Base-by-base conservation (phyloP, 37 sponge, comb jelly and placozoan species). In the Tethya wilhelma region DNA sequence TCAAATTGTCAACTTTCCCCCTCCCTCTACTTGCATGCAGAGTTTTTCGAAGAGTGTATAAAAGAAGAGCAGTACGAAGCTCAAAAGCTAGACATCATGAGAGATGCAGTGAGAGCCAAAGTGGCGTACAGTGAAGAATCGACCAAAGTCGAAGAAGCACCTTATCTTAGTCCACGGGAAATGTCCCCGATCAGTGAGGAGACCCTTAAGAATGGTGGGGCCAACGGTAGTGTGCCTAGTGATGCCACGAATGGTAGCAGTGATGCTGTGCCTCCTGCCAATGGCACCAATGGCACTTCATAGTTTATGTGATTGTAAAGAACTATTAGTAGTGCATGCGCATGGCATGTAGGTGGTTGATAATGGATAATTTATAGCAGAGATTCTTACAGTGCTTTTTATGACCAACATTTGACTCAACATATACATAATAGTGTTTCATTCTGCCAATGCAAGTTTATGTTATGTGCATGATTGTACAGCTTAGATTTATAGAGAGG, bases 41-140 rank as follows among this genome's bases (percentile, higher is more conserved):
- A 88, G 0, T 98, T 98, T 84, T 98, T 98, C 78, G 98, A 98
- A 56, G 98, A 95, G 19, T 90, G 85, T 29, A 90, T 93, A 30
- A 93, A 89, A 45, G 98, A 98, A 58, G 96, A 90, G 74, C 69
- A 84, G 45, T 90, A 77, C 69, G 96, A 95, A 39, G 96, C 93
- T 29, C 78, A 98, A 73, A 98, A 93, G 80, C 78, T 93, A 32
- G 81, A 85, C 62, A 87, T 98, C 49, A 88, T 98, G 91, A 73
- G 78, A 46, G 94, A 92, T 20, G 98, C 98, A 25, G 71, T 98
- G 23, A 53, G 79, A 40, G 96, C 98, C 29, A 84, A 82, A 57
- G 53, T 49, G 44, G 46, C 38, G 69, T 75, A 74, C 39, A 58
- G 26, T 38, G 25, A 7, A 4, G 55, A 72, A 55, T 17, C 73